Conservation (phyloP, 2,113 vertebrate species). For the Pangasianodon hypophthalmus region DNA sequence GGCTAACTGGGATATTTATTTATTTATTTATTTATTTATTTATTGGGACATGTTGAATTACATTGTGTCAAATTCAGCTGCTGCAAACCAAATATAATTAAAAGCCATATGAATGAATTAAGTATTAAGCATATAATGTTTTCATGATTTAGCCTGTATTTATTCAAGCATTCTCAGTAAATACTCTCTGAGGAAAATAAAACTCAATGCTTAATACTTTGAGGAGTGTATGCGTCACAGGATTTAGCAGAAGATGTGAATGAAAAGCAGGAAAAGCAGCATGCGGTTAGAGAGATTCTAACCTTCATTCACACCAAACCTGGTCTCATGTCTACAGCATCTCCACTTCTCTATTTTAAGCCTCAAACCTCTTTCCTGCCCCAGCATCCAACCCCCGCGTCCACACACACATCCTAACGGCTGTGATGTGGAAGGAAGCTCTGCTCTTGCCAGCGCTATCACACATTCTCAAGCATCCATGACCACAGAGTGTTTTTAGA, state of each 20-base stretch:
- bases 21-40: no score
- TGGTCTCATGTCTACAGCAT: conserved; percentile 37
- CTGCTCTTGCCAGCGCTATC: conserved; percentile 34
- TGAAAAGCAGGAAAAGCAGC: conserved; percentile 44
- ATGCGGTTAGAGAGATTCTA: conserved; percentile 44
- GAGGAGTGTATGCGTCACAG: neutral
- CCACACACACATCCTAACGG: conserved; percentile 55
- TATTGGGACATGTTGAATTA: neutral
- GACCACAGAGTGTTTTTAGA: conserved; percentile 30
- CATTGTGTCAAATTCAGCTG: neutral
- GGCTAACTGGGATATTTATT: neutral
- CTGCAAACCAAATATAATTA: neutral
- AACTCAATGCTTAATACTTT: neutral
- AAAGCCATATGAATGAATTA: neutral
- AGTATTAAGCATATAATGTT: neutral
- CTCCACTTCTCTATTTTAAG: conserved; percentile 55
- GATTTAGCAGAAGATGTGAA: conserved; percentile 35
- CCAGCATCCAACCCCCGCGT: conserved; percentile 43
- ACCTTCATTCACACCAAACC: conserved; percentile 46
- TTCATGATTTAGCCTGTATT: neutral
- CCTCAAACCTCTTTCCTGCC: conserved; percentile 43
- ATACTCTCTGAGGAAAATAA: neutral
- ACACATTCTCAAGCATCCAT: conserved; percentile 39
- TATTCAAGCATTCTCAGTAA: neutral
- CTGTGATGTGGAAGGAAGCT: conserved; percentile 54